phyloP scores from a whole-genome alignment of 2,888 invertebrate genomes.

The Epirrita christyi region DNA sequence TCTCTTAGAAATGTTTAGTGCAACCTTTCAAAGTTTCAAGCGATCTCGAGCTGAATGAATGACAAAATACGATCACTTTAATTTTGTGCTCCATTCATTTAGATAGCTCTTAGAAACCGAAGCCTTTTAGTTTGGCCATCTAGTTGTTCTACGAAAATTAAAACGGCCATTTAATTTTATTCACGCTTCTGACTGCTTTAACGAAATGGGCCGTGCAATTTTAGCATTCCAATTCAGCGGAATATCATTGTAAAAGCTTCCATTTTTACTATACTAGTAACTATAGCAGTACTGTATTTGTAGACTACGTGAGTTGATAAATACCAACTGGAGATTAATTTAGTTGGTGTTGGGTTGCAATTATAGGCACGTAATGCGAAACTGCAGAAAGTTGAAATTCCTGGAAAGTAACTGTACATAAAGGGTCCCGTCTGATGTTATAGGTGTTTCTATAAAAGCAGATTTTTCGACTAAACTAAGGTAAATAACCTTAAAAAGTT shows the following conservation, averaged over 20 bases:
- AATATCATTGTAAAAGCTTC: slow-evolving; percentile 42
- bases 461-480: background rate
- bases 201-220: slow-evolving; percentile 15
- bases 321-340: too few relatives aligned
- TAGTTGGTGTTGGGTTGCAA: too few relatives aligned
- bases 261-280: slow-evolving; percentile 28
- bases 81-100: slow-evolving; percentile 11
- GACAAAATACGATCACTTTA: slow-evolving; percentile 1
- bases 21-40: too few relatives aligned
- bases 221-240: slow-evolving; percentile 14
- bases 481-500: background rate
- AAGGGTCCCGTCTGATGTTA: too few relatives aligned
- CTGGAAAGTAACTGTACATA: too few relatives aligned
- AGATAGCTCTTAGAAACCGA: slow-evolving; percentile 4
- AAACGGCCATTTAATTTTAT: slow-evolving; percentile 14
- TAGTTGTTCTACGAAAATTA: slow-evolving; percentile 12
- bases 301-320: too few relatives aligned
- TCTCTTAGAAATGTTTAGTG: background rate
- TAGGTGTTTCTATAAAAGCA: too few relatives aligned
- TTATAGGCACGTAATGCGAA: too few relatives aligned
- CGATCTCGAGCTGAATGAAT: background rate
- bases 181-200: slow-evolving; percentile 13
- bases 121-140: slow-evolving; percentile 1
- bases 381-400: too few relatives aligned
- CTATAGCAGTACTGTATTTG: too few relatives aligned